phyloP scores from a whole-genome alignment of 1,140 invertebrate genomes.

The Leptoteleia sp. region DNA sequence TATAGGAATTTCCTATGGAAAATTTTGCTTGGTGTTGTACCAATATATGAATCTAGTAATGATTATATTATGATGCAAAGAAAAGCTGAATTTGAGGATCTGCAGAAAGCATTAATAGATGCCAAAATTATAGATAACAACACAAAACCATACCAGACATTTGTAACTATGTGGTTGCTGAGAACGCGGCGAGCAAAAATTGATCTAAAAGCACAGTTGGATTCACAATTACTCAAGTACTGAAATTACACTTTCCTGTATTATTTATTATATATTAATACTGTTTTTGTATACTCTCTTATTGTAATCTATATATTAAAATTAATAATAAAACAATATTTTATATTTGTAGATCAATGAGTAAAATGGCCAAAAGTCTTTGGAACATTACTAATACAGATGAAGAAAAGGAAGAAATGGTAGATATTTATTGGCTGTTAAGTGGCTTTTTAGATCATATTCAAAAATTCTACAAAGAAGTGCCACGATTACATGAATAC shows the following conservation, averaged over 20 bases:
- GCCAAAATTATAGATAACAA: conserved; percentile 83
- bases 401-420: conserved; percentile 73
- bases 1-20: conserved; percentile 93
- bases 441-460: conserved; percentile 87
- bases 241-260: too few species aligned
- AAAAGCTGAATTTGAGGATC: conserved; percentile 87
- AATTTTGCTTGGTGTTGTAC: conserved; percentile 88
- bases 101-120: conserved; percentile 86
- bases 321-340: too few species aligned
- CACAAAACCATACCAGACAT: conserved; percentile 83
- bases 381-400: conserved; percentile 86
- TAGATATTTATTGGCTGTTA: conserved; percentile 90
- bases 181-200: conserved; percentile 85
- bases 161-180: conserved; percentile 89
- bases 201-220: conserved; percentile 81
- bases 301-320: too few species aligned
- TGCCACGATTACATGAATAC: conserved; percentile 84
- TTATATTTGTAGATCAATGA: conserved; percentile 83
- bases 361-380: conserved; percentile 86
- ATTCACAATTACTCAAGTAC: conserved; percentile 76
- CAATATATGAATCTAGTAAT: conserved; percentile 87
- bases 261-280: too few species aligned
- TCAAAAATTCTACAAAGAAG: conserved; percentile 84
- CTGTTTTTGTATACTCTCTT: too few species aligned
- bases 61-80: conserved; percentile 87